phyloP scores from a whole-genome alignment of 2,113 vertebrate genomes.

The Rissa tridactyla region DNA sequence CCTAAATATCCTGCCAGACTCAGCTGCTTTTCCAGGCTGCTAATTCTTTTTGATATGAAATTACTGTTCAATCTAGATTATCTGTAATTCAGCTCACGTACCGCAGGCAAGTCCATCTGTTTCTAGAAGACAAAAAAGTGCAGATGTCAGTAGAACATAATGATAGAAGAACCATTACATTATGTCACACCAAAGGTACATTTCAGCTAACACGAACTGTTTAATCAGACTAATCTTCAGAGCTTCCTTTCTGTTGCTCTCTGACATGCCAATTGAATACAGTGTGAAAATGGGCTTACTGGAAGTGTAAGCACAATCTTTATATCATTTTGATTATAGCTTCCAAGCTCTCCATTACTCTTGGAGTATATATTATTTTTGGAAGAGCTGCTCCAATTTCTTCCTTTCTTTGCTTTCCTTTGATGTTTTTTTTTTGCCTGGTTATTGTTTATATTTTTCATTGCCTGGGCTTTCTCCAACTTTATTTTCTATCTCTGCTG shows the following conservation, averaged over 20 bases:
- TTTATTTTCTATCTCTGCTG: background rate
- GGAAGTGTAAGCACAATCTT: background rate
- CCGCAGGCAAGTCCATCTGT: background rate
- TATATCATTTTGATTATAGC: background rate
- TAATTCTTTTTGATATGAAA: background rate
- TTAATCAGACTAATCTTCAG: background rate
- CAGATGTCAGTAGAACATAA: background rate
- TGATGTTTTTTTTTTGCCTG: background rate
- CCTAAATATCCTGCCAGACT: background rate
- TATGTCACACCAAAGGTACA: background rate
- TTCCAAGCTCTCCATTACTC: background rate
- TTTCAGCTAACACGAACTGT: background rate
- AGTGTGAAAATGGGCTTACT: background rate
- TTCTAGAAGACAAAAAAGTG: background rate
- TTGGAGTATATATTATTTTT: background rate
- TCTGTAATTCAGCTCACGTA: background rate
- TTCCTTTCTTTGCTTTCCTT: background rate
- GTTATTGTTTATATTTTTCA: background rate
- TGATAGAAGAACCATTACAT: background rate
- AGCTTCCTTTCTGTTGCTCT: background rate
- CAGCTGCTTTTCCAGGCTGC: background rate
- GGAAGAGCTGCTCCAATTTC: background rate
- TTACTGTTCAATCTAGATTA: background rate
- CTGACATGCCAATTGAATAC: background rate
- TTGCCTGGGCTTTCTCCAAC: background rate